phyloP scores from a whole-genome alignment of 2,797 vertebrate species.

The Mus caroli region DNA sequence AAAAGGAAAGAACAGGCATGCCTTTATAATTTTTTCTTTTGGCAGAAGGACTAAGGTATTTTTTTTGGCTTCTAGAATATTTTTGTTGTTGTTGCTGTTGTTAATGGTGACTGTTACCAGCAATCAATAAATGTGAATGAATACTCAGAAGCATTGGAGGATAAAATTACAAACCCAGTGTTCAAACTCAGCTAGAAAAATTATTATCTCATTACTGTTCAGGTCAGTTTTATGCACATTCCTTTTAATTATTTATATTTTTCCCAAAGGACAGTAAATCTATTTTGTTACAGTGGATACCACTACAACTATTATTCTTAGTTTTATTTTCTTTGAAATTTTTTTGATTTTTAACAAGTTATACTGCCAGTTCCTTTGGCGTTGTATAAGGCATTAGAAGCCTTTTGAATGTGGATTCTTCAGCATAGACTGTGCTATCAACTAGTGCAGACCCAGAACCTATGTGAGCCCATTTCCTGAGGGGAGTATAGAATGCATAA shows the following conservation, averaged over 20 bases:
- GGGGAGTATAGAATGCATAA: neutral
- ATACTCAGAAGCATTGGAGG: slow-evolving; percentile 63
- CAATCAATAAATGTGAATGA: slow-evolving; percentile 70
- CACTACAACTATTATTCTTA: neutral
- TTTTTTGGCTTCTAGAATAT: slow-evolving; percentile 41
- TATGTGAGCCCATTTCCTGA: neutral
- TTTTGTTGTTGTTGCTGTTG: slow-evolving; percentile 44
- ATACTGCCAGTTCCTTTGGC: neutral
- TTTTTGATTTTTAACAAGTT: neutral
- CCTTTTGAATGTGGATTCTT: neutral
- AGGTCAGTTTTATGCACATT: slow-evolving; percentile 40
- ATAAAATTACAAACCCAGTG: slow-evolving; percentile 80
- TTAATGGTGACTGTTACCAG: slow-evolving; percentile 62
- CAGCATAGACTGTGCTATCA: fast-evolving
- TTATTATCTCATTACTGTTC: slow-evolving; percentile 78
- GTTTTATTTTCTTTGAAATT: neutral
- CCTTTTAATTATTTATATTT: slow-evolving; percentile 76
- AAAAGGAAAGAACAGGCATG: neutral
- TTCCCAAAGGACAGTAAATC: slow-evolving; percentile 17
- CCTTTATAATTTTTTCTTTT: neutral
- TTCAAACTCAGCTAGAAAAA: slow-evolving; percentile 70
- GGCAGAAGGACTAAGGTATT: neutral
- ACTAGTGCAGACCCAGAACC: fast-evolving
- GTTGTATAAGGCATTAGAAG: neutral
- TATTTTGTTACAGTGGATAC: slow-evolving; percentile 13